These are phyloP conservation scores for Aphelinus atriplicis DNA, from an alignment of 1,140 invertebrate species.

Conservation along the genomic window DNA sequence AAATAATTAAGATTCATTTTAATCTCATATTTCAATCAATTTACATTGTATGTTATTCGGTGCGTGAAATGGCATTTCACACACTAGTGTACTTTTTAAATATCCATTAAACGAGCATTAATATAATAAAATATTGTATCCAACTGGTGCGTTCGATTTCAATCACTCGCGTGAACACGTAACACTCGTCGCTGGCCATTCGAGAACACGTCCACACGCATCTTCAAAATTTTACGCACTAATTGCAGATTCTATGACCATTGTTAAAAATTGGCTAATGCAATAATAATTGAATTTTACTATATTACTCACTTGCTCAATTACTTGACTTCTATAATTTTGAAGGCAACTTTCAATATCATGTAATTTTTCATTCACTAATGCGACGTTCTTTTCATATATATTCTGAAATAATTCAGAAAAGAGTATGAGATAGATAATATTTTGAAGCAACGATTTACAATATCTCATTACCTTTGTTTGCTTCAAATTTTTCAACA, in stretches of 20 bases:
- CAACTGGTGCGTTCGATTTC: too few species aligned
- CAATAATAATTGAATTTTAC: not conserved
- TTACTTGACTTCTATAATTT: constrained; percentile 44
- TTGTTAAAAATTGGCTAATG: not conserved
- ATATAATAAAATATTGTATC: too few species aligned
- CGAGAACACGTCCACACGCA: too few species aligned
- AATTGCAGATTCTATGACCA: not conserved
- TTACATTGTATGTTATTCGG: not conserved
- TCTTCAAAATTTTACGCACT: too few species aligned
- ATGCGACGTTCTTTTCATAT: constrained; percentile 36
- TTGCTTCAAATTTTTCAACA: constrained; percentile 19
- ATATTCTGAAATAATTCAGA: constrained; percentile 34
- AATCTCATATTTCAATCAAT: not conserved
- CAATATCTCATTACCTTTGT: constrained; percentile 21
- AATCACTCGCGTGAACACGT: too few species aligned
- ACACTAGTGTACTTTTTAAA: too few species aligned
- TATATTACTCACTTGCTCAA: constrained; percentile 46
- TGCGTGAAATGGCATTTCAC: too few species aligned
- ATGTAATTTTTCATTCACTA: constrained; percentile 43
- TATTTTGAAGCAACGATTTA: not conserved
- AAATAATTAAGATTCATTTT: constrained; percentile 1
- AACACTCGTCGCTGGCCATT: too few species aligned
- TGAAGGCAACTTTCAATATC: constrained; percentile 43
- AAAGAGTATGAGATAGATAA: not conserved
- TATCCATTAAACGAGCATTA: too few species aligned